Percentiles rank a stretch among this genome's conserved stretches.
Evolutionary conservation across 2,113 vertebrate genomes (phyloP).

Genomic region (Sigmodon hispidus): DNA sequence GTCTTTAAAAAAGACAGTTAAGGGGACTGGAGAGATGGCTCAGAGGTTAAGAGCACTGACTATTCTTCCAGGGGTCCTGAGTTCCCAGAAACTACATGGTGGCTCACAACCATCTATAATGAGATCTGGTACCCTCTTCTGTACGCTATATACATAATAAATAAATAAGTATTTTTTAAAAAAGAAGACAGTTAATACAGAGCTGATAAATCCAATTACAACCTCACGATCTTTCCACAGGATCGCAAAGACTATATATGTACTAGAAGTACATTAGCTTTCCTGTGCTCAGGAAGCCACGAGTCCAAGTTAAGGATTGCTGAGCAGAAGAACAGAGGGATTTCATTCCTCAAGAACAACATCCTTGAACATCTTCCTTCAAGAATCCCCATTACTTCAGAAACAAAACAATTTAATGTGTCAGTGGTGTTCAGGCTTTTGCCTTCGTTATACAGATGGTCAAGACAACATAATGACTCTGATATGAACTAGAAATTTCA

Average conservation of each 20-base stretch:
- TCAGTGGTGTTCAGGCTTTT: background rate
- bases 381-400: background rate
- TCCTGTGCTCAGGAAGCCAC: background rate
- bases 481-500: background rate
- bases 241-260: background rate
- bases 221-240: background rate
- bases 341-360: background rate
- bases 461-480: background rate
- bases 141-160: too few relatives aligned
- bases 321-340: background rate
- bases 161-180: too few relatives aligned
- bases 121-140: too few relatives aligned
- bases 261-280: background rate
- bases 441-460: background rate
- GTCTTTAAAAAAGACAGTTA: background rate
- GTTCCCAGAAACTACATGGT: too few relatives aligned
- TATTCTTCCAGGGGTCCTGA: too few relatives aligned
- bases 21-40: too few relatives aligned
- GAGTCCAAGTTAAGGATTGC: background rate
- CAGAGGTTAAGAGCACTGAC: too few relatives aligned
- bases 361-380: background rate
- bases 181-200: background rate
- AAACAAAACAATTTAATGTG: background rate
- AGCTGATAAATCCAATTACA: background rate
- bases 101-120: too few relatives aligned